Conservation (phyloP, 2,113 vertebrate genomes). For the Clarias gariepinus region DNA sequence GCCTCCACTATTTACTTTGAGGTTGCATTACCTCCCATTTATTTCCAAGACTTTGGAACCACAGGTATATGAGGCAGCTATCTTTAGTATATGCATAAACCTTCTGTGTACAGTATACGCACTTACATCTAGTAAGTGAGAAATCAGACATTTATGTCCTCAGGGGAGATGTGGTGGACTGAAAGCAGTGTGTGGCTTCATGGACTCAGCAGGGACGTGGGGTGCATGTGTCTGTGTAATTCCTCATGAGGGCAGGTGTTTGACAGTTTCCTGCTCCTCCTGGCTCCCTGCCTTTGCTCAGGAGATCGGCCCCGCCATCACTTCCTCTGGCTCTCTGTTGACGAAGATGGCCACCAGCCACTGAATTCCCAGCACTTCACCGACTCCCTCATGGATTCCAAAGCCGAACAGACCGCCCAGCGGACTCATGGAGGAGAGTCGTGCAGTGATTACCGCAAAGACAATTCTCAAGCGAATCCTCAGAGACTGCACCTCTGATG, state of each 20-base stretch:
- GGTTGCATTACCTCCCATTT: too few relatives aligned
- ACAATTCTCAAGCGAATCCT: constrained; percentile 5
- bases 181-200: background rate
- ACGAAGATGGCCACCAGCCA: constrained; percentile 16
- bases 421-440: background rate
- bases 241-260: background rate
- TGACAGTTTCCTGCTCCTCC: constrained; percentile 1
- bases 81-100: too few relatives aligned
- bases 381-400: background rate
- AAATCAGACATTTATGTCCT: background rate
- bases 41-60: too few relatives aligned
- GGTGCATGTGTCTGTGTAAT: background rate
- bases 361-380: background rate
- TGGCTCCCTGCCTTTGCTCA: constrained; percentile 1
- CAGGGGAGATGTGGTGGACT: background rate
- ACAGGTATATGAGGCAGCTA: too few relatives aligned
- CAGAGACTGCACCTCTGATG: background rate
- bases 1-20: too few relatives aligned
- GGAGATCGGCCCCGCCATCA: constrained; percentile 7
- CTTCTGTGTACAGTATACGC: too few relatives aligned
- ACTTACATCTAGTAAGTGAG: too few relatives aligned
- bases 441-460: constrained; percentile 19
- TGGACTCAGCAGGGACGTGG: background rate
- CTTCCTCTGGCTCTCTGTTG: constrained; percentile 30
- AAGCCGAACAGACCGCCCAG: background rate